A percentile compares a stretch with the other conserved stretches of the same genome.
Conservation (phyloP, 1,140 invertebrate genomes). For the Drosophila sechellia region DNA sequence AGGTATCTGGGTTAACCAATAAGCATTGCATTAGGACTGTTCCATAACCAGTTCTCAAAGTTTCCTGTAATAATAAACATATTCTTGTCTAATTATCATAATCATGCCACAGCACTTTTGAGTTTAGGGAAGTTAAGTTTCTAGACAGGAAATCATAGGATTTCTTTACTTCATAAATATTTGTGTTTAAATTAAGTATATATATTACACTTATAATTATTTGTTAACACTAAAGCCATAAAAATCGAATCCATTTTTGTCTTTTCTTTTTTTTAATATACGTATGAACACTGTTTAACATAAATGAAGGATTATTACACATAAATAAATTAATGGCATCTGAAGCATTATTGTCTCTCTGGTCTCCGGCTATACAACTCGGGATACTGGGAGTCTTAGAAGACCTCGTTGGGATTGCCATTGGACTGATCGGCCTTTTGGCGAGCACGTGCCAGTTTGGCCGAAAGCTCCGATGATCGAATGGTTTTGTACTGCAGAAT, state of each 20-base stretch:
- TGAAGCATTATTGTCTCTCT: background rate
- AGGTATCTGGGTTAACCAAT: slow-evolving; percentile 33
- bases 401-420: slow-evolving; percentile 64
- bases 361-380: background rate
- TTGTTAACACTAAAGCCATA: background rate
- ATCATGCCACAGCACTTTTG: slow-evolving; percentile 15
- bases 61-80: slow-evolving; percentile 30
- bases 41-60: slow-evolving; percentile 28
- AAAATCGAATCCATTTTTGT: background rate
- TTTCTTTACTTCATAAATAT: background rate
- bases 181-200: background rate
- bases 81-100: slow-evolving; percentile 31
- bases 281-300: slow-evolving; percentile 48
- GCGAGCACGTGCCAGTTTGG: slow-evolving; percentile 88
- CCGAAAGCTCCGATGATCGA: slow-evolving; percentile 88
- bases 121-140: too few species aligned
- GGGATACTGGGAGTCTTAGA: slow-evolving; percentile 39
- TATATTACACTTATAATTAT: too few species aligned
- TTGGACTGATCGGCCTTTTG: slow-evolving; percentile 86
- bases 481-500: slow-evolving; percentile 88
- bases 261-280: slow-evolving; percentile 27
- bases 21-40: slow-evolving; percentile 6
- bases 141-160: background rate
- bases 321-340: slow-evolving; percentile 65
- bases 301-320: slow-evolving; percentile 46